Base-by-base conservation (phyloP, 1,140 invertebrate species). In the Pogonus chalceus region DNA sequence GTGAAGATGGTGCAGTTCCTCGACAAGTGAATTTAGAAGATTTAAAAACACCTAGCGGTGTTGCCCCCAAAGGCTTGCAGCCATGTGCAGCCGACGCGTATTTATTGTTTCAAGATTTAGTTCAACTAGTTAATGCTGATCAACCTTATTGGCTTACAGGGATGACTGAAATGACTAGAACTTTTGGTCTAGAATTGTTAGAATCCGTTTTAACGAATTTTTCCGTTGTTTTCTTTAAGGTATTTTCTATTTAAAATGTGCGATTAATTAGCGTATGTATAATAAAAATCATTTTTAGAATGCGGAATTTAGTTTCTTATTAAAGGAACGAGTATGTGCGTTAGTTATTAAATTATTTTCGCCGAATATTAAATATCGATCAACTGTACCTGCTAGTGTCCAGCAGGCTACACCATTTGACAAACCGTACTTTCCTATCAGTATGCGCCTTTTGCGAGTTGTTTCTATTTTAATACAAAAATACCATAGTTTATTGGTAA, bases 261-360 rank as follows among this genome's bases (percentile, higher is more conserved):
- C 16, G 20, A 35, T 55, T 55, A 43, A 56, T 48, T 35, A 7
- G 51, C 56, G 35, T 9, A 46, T 35, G 23, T 48, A 46, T 12
- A 12, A 12, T 14, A 3, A 16, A 7, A 4, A 12, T 7, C 18
- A 46, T 60, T 80, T 83, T 55, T 72, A 94, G 86, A 92, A 97
- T 72, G 78, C 84, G 23, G 94, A 98, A 70, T 98, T 98, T 68
- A 87, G 87, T 62, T 92, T 96, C 67, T 73, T 99, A 23, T 68
- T 99, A 12, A 98, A 98, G 72, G 96, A 98, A 70, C 79, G 91
- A 59, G 94, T 99, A 0, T 98, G 96, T 72, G 95, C 96, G 9
- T 75, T 99, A 60, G 90, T 99, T 0, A 98, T 99, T 53, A 95
- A 96, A 71, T 72, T 98, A 54, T 98, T 99, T 73, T 98, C 95